These are phyloP conservation scores for Erpetoichthys calabaricus DNA, from an alignment of 2,797 vertebrate species.

Conservation along the genomic window DNA sequence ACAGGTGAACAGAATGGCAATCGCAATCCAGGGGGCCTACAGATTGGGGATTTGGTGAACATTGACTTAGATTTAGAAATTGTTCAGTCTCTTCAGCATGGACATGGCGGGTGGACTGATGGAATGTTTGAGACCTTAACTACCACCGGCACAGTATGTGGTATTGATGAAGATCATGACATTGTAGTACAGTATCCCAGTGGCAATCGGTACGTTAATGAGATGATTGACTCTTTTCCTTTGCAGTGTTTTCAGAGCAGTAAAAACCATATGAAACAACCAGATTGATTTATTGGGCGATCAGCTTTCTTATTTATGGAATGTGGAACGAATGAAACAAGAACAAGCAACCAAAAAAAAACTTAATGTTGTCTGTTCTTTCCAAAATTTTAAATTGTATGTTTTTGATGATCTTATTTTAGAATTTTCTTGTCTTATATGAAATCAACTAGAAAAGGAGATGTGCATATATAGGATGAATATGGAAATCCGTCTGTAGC, in stretches of 20 bases:
- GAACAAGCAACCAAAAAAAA: slow-evolving; percentile 1
- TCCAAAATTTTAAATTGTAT: no score
- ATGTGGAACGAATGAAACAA: no score
- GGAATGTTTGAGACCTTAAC: slow-evolving; percentile 98
- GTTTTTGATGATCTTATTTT: no score
- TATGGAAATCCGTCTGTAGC: no score
- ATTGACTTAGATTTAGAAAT: slow-evolving; percentile 96
- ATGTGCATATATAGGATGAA: no score
- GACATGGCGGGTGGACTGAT: slow-evolving; percentile 95
- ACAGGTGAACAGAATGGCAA: slow-evolving; percentile 96
- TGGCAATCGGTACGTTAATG: slow-evolving; percentile 73
- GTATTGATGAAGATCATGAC: slow-evolving; percentile 96
- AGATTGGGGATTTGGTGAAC: slow-evolving; percentile 94
- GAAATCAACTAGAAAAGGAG: no score
- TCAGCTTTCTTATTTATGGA: no score
- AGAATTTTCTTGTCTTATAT: no score
- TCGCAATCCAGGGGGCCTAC: slow-evolving; percentile 88
- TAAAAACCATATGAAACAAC: no score
- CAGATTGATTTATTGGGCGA: no score
- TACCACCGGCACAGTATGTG: slow-evolving; percentile 93
- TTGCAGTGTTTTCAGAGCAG: no score
- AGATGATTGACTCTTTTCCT: slow-evolving; percentile 5
- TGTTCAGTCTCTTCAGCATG: slow-evolving; percentile 94
- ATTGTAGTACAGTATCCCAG: slow-evolving; percentile 97
- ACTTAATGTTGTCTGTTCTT: background rate